These are phyloP conservation scores for Armadillidium nasatum DNA, from an alignment of 1,140 invertebrate genomes.

Conservation along the genomic window DNA sequence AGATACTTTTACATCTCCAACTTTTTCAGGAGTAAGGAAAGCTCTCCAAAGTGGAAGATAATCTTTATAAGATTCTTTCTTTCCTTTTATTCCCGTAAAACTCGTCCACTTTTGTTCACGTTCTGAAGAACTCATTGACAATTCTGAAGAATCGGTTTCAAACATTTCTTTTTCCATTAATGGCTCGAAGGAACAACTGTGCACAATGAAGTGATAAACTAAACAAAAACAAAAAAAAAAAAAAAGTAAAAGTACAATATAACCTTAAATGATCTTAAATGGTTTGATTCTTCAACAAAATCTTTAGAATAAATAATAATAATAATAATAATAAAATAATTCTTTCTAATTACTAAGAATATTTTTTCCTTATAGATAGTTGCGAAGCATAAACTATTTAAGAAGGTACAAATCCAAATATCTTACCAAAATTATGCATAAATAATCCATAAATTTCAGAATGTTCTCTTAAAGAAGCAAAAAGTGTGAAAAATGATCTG, in stretches of 20 bases:
- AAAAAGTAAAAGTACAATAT: too few species aligned
- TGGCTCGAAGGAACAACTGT: conserved; percentile 37
- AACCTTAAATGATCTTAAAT: too few species aligned
- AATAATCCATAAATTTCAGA: conserved; percentile 26
- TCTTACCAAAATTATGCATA: conserved; percentile 34
- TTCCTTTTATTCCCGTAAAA: conserved; percentile 30
- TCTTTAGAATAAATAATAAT: too few species aligned
- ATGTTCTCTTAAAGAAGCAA: conserved; percentile 25
- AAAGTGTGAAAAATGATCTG: conserved; percentile 32
- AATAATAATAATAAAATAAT: too few species aligned
- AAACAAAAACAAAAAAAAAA: too few species aligned
- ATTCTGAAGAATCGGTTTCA: not conserved
- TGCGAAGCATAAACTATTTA: too few species aligned
- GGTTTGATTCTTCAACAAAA: too few species aligned
- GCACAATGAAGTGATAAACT: conserved; percentile 39
- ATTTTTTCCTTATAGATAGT: too few species aligned
- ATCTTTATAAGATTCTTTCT: conserved; percentile 31
- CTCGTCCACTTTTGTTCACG: conserved; percentile 29
- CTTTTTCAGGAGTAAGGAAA: conserved; percentile 28
- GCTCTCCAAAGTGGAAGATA: conserved; percentile 40
- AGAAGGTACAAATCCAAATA: too few species aligned
- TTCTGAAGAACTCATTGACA: not conserved
- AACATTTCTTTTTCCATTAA: conserved; percentile 14
- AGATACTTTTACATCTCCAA: conserved; percentile 28
- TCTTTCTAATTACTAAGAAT: too few species aligned